Base-by-base conservation (phyloP, 2,113 vertebrate genomes). In the Periophthalmodon schlosseri region DNA sequence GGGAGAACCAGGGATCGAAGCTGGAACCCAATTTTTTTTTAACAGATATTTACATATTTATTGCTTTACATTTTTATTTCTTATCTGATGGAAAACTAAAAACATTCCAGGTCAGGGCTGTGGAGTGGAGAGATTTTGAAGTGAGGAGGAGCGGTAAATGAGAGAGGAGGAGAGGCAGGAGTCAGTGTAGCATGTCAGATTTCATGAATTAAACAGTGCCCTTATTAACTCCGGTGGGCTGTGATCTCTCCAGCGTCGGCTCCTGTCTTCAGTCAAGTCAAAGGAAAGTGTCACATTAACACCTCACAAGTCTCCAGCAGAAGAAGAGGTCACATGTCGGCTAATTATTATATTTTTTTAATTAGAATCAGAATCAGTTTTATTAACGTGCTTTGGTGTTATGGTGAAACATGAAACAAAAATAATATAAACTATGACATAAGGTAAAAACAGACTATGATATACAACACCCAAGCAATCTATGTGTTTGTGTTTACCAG, bases 161-260 rank as follows among this genome's bases (percentile, higher is more conserved):
- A 65, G 56, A 65, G 56, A 68, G 64, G 21, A 63, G 66, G 66
- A 69, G 81, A 81, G 56, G 81, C 77, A 77, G 85, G 79, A 86
- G 83, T 79, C 76, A 76, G 84, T 84, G 86, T 82, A 85, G 86
- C 86, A 82, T 87, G 86, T 82, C 82, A 84, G 79, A 89, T 81
- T 85, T 84, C 76, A 91, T 89, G 87, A 89, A 91, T 91, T 88
- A 91, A 89, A 89, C 86, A 91, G 76, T 60, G 79, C 75, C 86
- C 86, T 80, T 84, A 87, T 89, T 91, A 90, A 82, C 77, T 57
- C 76, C 70, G 64, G 69, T 49, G 79, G 86, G 81, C 79, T 65
- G 69, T 63, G 64, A 77, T 81, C 69, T 39, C 68, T 76, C 81
- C 5, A 0, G 6, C 73, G 68, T 77, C 69, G 54, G 73, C 74